Conservation (phyloP, 2,797 vertebrate genomes). For the Tenualosa ilisha region DNA sequence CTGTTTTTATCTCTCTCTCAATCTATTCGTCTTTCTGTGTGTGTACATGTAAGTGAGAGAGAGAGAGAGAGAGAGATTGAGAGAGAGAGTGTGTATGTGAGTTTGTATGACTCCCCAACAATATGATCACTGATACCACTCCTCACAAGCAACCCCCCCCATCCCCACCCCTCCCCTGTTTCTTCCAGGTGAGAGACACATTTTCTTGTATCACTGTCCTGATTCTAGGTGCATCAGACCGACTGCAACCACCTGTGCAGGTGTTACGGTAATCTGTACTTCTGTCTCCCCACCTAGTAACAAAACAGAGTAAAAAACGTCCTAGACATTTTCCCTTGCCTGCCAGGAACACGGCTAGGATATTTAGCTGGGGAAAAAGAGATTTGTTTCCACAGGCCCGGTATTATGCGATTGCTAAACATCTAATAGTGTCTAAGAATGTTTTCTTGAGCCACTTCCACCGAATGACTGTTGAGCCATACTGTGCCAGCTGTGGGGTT, state of each 20-base stretch:
- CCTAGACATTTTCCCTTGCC: conserved; percentile 56
- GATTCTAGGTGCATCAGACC: conserved; percentile 31
- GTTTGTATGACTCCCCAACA: background rate
- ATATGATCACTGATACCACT: background rate
- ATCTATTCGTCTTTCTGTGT: background rate
- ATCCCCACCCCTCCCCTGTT: background rate
- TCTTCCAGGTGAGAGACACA: background rate
- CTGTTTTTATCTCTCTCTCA: background rate
- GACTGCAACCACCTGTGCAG: conserved; percentile 57
- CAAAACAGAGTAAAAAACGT: conserved; percentile 54
- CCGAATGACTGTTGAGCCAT: conserved; percentile 66
- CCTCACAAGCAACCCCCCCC: background rate
- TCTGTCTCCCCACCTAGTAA: conserved; percentile 49
- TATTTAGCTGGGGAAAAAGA: conserved; percentile 47
- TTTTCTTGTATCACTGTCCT: background rate
- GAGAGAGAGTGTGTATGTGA: background rate
- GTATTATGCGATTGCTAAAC: conserved; percentile 61
- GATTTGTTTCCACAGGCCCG: conserved; percentile 57
- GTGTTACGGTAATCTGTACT: conserved; percentile 48
- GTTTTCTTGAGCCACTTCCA: conserved; percentile 66
- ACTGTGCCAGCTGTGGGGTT: conserved; percentile 54
- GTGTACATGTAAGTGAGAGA: background rate
- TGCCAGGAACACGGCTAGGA: conserved; percentile 58
- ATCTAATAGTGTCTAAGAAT: conserved; percentile 68
- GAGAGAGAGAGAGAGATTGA: too few species aligned